phyloP scores from a whole-genome alignment of 2,888 invertebrate genomes.

The Creontiades dilutus region DNA sequence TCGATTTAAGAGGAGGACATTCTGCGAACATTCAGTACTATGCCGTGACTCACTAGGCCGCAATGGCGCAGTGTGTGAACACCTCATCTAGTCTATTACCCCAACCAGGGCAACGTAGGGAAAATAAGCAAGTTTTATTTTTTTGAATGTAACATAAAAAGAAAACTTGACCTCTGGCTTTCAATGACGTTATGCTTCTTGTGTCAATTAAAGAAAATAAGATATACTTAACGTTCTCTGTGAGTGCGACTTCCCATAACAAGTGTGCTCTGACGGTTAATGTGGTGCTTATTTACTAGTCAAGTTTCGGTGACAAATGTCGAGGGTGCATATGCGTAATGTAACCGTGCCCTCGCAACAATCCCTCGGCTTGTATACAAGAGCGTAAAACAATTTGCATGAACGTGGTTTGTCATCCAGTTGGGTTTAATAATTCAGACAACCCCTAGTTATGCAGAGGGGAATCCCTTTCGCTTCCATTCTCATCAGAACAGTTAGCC shows the following conservation, averaged over 20 bases:
- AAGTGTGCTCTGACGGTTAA: neutral
- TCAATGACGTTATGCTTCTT: too few relatives aligned
- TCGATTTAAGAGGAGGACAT: too few relatives aligned
- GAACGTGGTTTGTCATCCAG: conserved; percentile 51
- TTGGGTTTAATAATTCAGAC: conserved; percentile 54
- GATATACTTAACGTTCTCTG: too few relatives aligned
- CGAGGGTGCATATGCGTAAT: conserved; percentile 39
- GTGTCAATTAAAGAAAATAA: too few relatives aligned
- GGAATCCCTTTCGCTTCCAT: conserved; percentile 48
- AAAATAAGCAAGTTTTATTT: too few relatives aligned
- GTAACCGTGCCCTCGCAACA: conserved; percentile 10
- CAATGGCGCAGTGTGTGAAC: too few relatives aligned
- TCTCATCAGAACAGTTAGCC: conserved; percentile 66
- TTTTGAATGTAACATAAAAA: too few relatives aligned
- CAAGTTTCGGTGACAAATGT: conserved; percentile 15
- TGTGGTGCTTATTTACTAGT: conserved; percentile 10
- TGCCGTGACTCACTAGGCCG: too few relatives aligned
- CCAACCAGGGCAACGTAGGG: too few relatives aligned
- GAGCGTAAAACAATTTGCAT: conserved; percentile 43
- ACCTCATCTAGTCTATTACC: too few relatives aligned
- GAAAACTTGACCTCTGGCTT: too few relatives aligned
- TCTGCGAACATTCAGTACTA: too few relatives aligned
- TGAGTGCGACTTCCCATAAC: neutral
- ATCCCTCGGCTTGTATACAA: conserved; percentile 39
- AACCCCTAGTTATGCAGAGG: conserved; percentile 40